Conservation (phyloP, 2,888 invertebrate genomes). For the Andricus curvator region DNA sequence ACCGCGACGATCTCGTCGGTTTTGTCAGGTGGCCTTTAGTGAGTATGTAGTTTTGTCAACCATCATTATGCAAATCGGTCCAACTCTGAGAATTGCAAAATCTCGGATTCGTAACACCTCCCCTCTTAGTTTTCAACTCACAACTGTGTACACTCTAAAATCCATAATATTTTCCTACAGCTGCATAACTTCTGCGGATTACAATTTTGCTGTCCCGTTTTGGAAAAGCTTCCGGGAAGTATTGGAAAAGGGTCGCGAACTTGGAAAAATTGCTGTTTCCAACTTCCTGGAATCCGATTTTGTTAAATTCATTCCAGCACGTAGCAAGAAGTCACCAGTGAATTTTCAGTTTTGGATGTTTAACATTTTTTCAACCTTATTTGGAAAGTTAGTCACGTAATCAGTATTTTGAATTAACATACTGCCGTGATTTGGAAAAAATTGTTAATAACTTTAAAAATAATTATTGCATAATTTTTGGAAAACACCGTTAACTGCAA, state of each 20-base stretch:
- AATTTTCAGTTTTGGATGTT: neutral
- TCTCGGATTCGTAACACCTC: neutral
- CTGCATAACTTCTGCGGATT: neutral
- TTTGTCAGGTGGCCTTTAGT: slow-evolving; percentile 60
- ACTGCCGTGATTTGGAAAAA: no score
- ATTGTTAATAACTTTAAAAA: no score
- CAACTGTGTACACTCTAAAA: neutral
- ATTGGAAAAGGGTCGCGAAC: neutral
- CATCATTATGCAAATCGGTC: slow-evolving; percentile 54
- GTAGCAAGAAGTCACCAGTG: neutral
- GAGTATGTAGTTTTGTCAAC: slow-evolving; percentile 68
- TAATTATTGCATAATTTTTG: no score
- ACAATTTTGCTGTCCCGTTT: neutral
- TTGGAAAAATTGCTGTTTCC: neutral
- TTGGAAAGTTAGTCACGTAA: neutral
- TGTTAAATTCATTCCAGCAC: slow-evolving; percentile 5
- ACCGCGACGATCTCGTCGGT: no score
- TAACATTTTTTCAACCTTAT: neutral
- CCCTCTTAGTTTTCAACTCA: neutral
- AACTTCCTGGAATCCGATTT: neutral
- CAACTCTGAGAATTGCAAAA: slow-evolving; percentile 52
- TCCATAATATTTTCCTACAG: neutral
- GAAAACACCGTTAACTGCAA: no score
- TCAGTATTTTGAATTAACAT: neutral
- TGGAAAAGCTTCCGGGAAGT: neutral